These are phyloP conservation scores for Phyto melanocephala DNA, from an alignment of 2,888 invertebrate species.

Conservation along the genomic window DNA sequence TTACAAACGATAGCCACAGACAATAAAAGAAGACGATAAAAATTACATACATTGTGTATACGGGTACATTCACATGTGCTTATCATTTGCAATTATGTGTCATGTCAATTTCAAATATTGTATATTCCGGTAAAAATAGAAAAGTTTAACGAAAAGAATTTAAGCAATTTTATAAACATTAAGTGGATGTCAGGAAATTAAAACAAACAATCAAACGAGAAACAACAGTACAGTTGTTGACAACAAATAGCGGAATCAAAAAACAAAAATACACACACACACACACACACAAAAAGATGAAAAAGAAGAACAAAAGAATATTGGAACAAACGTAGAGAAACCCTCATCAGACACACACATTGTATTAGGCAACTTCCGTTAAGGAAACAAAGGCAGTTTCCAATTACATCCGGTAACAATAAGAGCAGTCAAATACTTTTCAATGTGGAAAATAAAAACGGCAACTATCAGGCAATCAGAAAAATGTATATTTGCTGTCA, in stretches of 20 bases:
- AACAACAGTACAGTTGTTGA: slow-evolving; percentile 8
- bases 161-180: background rate
- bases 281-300: background rate
- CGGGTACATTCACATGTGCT: too few species aligned
- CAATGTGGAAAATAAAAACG: slow-evolving; percentile 7
- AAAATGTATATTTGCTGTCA: slow-evolving; percentile 18
- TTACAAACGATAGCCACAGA: background rate
- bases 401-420: slow-evolving; percentile 43
- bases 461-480: slow-evolving; percentile 3
- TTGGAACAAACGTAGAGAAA: background rate
- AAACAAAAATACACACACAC: too few species aligned
- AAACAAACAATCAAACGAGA: background rate
- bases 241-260: background rate
- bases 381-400: slow-evolving; percentile 60
- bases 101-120: slow-evolving; percentile 33
- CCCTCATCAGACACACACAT: background rate
- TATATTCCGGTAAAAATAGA: too few species aligned
- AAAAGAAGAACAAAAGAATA: slow-evolving; percentile 1
- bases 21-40: background rate
- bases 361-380: slow-evolving; percentile 43
- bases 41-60: background rate
- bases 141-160: slow-evolving; percentile 2
- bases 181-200: slow-evolving; percentile 1
- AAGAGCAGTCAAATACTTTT: slow-evolving; percentile 15
- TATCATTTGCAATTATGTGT: background rate